Evolutionary conservation across 2,113 vertebrate species (phyloP).

Genomic region (Ornithorhynchus anatinus): DNA sequence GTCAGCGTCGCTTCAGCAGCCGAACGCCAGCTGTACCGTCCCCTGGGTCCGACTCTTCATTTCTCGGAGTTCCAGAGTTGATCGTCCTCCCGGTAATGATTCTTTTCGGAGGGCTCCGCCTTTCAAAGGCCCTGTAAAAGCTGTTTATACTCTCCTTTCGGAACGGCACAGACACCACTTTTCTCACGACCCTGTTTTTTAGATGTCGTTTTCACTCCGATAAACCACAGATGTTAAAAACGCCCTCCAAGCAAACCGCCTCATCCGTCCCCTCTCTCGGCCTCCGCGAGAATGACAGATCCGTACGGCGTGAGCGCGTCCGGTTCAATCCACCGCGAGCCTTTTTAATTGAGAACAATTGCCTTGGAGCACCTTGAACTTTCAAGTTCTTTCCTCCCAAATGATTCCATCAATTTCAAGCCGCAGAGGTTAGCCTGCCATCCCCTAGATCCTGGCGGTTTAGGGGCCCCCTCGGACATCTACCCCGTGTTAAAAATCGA

Average conservation of each 20-base stretch:
- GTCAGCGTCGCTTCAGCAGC: too few relatives aligned
- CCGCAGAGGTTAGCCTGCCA: not conserved
- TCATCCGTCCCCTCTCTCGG: not conserved
- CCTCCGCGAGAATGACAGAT: slow-evolving; percentile 3
- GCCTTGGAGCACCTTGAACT: not conserved
- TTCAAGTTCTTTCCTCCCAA: slow-evolving; percentile 2
- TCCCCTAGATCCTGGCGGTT: not conserved
- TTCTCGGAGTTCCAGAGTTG: too few relatives aligned
- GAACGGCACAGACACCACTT: not conserved
- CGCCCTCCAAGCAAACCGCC: slow-evolving; percentile 9
- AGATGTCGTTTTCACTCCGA: slow-evolving; percentile 24
- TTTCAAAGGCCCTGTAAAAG: slow-evolving; percentile 31
- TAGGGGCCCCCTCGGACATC: not conserved
- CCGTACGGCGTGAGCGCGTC: not conserved
- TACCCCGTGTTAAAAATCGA: not conserved
- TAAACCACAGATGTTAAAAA: slow-evolving; percentile 7
- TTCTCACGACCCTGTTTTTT: not conserved
- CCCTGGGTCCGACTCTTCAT: too few relatives aligned
- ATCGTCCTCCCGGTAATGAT: not conserved
- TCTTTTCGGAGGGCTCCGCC: slow-evolving; percentile 3
- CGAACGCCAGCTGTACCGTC: too few relatives aligned
- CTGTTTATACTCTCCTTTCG: not conserved
- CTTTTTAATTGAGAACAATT: not conserved
- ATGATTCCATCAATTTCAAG: not conserved
- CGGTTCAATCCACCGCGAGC: not conserved